Percentiles rank a stretch among this genome's conserved stretches.
These are phyloP conservation scores for Diabrotica undecimpunctata DNA, from an alignment of 1,140 invertebrate genomes.

Conservation along the genomic window DNA sequence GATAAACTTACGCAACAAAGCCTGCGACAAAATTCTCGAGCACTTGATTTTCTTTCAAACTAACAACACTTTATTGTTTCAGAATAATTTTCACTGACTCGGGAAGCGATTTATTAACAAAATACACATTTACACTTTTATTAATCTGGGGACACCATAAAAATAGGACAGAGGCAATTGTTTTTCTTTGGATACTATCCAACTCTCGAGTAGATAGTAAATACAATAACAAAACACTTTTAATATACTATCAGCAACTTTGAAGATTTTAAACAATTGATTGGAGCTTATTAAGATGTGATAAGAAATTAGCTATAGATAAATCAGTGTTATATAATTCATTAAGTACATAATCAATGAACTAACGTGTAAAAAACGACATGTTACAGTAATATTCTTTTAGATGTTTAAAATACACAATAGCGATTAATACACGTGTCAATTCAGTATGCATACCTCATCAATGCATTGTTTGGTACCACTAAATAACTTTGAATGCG, in stretches of 20 bases:
- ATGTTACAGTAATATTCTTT: too few species aligned
- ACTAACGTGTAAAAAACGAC: too few species aligned
- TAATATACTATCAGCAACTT: background rate
- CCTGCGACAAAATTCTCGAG: background rate
- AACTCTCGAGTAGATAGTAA: slow-evolving; percentile 2
- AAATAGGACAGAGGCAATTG: slow-evolving; percentile 17
- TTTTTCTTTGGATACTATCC: slow-evolving; percentile 12
- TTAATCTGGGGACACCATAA: slow-evolving; percentile 1
- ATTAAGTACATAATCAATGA: too few species aligned
- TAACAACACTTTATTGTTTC: background rate
- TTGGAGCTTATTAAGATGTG: too few species aligned
- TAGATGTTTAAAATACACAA: too few species aligned
- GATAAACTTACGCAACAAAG: background rate
- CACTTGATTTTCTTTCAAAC: background rate
- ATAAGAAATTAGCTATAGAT: too few species aligned
- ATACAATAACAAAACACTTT: slow-evolving; percentile 10
- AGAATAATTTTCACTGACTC: background rate
- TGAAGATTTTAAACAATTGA: background rate
- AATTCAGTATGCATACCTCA: too few species aligned
- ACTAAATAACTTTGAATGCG: too few species aligned
- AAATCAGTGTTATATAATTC: too few species aligned
- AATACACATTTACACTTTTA: background rate
- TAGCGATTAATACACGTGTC: too few species aligned
- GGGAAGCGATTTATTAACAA: background rate
- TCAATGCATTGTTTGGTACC: too few species aligned